A percentile compares a stretch with the other conserved stretches of the same genome.
Conservation (phyloP, 1,140 invertebrate genomes). For the Diprion similis region DNA sequence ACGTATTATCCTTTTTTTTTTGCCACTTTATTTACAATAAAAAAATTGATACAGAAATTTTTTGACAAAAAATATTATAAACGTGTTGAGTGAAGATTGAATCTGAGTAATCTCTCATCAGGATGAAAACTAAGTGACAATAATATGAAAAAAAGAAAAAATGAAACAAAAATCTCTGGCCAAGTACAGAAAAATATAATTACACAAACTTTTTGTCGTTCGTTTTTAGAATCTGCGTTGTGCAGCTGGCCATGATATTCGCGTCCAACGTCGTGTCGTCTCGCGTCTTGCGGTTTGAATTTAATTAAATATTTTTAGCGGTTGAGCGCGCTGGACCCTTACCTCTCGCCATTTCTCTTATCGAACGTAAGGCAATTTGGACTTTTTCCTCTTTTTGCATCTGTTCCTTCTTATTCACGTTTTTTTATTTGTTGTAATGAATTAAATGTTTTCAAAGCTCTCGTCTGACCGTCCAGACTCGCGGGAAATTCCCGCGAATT, state of each 20-base stretch:
- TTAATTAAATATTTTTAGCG: constrained; percentile 59
- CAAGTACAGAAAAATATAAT: constrained; percentile 46
- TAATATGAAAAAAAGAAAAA: constrained; percentile 25
- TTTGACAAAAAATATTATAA: no score
- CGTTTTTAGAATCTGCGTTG: background rate
- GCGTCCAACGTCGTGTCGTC: background rate
- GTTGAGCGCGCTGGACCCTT: constrained; percentile 45
- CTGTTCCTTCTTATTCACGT: no score
- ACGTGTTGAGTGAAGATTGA: no score
- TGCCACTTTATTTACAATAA: no score
- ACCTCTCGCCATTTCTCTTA: background rate
- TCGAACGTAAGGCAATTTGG: constrained; percentile 53
- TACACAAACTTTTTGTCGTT: constrained; percentile 48
- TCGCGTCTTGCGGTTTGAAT: constrained; percentile 57
- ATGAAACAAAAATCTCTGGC: constrained; percentile 31
- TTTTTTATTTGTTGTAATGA: constrained; percentile 52
- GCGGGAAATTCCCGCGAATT: no score
- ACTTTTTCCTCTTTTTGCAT: no score
- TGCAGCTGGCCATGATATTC: background rate
- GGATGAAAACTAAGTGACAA: background rate
- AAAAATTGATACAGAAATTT: no score
- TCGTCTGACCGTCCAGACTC: background rate
- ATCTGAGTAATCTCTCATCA: no score
- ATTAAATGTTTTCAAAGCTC: constrained; percentile 45
- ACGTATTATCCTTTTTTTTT: no score